Conservation (phyloP, 1,140 invertebrate genomes). For the Bacillus rossius region DNA sequence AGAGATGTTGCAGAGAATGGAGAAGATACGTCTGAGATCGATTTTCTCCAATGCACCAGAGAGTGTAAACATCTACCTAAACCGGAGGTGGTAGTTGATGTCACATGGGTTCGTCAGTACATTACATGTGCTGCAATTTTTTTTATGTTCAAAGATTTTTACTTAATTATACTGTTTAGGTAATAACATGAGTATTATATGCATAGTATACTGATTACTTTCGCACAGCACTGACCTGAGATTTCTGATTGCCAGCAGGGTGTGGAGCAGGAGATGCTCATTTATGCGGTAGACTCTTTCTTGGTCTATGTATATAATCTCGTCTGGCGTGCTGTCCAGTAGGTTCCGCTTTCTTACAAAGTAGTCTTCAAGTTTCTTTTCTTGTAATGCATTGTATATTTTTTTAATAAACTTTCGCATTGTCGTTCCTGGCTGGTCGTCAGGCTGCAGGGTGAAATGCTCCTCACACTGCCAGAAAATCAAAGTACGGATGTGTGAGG, state of each 20-base stretch:
- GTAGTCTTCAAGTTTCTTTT: constrained; percentile 58
- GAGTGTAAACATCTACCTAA: no score
- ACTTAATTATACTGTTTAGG: no score
- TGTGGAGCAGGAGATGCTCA: constrained; percentile 62
- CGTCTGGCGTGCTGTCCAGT: constrained; percentile 58
- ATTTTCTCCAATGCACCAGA: no score
- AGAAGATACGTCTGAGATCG: no score
- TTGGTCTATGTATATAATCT: constrained; percentile 55
- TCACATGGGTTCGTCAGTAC: no score
- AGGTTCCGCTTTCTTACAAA: constrained; percentile 67
- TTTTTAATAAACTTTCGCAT: constrained; percentile 53
- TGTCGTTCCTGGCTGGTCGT: constrained; percentile 59
- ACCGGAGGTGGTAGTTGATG: no score
- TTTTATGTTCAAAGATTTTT: no score
- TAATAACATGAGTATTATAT: no score
- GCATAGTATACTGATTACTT: no score
- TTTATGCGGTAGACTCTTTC: constrained; percentile 58
- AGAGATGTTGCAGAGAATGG: no score
- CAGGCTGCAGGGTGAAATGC: constrained; percentile 59
- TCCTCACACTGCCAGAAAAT: constrained; percentile 73
- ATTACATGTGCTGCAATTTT: no score
- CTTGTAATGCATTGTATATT: constrained; percentile 44
- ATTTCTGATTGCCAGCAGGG: constrained; percentile 58
- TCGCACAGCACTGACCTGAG: constrained; percentile 40
- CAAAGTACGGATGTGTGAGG: constrained; percentile 63